Conservation (phyloP, 1,140 invertebrate genomes). For the Trichonephila inaurata region DNA sequence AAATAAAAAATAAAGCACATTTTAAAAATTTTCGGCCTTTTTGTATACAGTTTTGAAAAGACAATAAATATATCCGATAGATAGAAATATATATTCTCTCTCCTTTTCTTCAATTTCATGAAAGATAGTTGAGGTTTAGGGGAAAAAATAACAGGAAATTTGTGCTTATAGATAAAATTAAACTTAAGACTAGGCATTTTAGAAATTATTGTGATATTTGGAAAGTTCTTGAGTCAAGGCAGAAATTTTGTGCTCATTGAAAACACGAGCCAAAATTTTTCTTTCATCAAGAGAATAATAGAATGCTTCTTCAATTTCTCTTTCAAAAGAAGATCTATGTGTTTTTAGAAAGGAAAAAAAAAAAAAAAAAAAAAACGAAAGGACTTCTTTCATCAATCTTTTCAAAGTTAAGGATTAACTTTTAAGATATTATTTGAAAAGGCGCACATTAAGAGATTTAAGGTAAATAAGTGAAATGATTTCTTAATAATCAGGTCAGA, state of each 20-base stretch:
- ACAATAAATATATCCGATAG: slow-evolving; percentile 31
- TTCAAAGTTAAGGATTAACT: not conserved
- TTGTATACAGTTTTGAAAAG: not conserved
- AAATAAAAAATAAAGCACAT: not conserved
- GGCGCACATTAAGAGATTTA: not conserved
- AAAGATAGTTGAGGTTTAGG: not conserved
- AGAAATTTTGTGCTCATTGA: not conserved
- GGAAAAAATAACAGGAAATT: not conserved
- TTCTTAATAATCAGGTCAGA: too few species aligned
- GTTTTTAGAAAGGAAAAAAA: too few species aligned
- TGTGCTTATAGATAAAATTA: not conserved
- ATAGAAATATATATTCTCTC: not conserved
- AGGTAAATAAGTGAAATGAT: not conserved
- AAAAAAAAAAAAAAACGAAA: too few species aligned
- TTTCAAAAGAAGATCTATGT: not conserved
- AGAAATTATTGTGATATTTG: not conserved
- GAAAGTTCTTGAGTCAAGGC: not conserved
- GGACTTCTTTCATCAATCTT: not conserved
- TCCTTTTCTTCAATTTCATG: not conserved
- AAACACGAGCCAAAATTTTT: not conserved
- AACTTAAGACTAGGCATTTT: not conserved
- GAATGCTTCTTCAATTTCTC: not conserved
- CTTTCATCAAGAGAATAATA: not conserved
- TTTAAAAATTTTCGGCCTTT: slow-evolving; percentile 19
- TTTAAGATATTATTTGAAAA: not conserved